Evolutionary conservation across 2,797 vertebrate genomes (phyloP).

Genomic region (Lerista edwardsae): DNA sequence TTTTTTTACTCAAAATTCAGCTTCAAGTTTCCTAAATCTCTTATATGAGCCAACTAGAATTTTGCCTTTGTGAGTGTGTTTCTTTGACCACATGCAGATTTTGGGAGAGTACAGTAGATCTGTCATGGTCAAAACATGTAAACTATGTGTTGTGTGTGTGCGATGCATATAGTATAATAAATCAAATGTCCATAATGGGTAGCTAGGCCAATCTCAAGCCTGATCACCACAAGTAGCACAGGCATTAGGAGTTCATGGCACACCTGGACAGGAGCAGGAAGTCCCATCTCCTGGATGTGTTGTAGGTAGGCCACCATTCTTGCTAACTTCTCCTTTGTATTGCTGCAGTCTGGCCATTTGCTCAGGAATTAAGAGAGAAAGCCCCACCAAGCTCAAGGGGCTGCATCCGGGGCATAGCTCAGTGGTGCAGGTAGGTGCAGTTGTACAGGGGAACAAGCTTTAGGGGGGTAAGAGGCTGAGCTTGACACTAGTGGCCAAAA

Average conservation of each 20-base stretch:
- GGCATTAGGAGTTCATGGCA: background rate
- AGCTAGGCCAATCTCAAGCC: background rate
- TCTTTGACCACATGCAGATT: background rate
- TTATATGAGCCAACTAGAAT: background rate
- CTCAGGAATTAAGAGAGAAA: background rate
- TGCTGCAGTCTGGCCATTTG: background rate
- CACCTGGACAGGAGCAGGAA: background rate
- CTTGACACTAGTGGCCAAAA: too few relatives aligned
- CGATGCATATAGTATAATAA: too few relatives aligned
- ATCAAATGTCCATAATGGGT: background rate
- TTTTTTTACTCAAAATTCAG: background rate
- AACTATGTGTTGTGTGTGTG: too few relatives aligned
- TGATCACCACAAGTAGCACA: background rate
- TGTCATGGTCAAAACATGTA: too few relatives aligned
- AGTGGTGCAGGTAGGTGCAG: too few relatives aligned
- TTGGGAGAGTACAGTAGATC: too few relatives aligned
- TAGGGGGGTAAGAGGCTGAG: too few relatives aligned
- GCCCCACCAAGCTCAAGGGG: background rate
- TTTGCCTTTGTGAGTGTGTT: background rate
- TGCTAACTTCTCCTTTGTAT: background rate
- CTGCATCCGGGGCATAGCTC: too few relatives aligned
- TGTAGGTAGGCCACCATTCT: background rate
- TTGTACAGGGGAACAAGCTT: too few relatives aligned
- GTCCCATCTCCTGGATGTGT: background rate
- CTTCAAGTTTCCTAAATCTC: background rate